Percentiles rank a stretch among this genome's conserved stretches.
Evolutionary conservation across 1,140 invertebrate genomes (phyloP).

Genomic region (Pygmarrhopalites habei): DNA sequence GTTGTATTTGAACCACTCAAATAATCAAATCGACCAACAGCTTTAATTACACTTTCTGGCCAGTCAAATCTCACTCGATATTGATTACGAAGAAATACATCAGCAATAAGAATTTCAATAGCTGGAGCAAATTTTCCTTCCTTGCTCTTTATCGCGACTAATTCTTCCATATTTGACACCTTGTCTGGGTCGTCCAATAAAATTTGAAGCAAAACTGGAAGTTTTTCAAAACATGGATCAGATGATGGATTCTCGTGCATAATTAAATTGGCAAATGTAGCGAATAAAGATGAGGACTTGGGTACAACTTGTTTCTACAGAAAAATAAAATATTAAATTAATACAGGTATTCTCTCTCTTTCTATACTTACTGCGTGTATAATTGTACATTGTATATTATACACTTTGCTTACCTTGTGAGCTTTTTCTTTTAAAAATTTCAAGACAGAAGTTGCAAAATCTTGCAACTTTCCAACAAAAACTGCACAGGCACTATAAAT

Average conservation of each 20-base stretch:
- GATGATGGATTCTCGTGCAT: background rate
- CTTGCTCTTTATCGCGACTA: constrained; percentile 17
- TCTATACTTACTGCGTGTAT: too few species aligned
- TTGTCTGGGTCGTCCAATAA: constrained; percentile 29
- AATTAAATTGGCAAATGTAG: constrained; percentile 15
- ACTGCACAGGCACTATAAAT: too few species aligned
- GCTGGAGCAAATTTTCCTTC: constrained; percentile 27
- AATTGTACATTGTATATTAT: too few species aligned
- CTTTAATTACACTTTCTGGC: constrained; percentile 19
- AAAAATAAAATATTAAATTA: too few species aligned
- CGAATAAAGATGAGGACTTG: constrained; percentile 12
- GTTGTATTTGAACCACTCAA: constrained; percentile 20
- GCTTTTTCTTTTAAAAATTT: too few species aligned
- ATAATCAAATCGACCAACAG: constrained; percentile 33
- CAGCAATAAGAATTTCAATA: constrained; percentile 30
- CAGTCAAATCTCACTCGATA: constrained; percentile 22
- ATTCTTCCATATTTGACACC: constrained; percentile 17
- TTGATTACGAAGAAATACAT: constrained; percentile 31
- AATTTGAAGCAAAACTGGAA: constrained; percentile 33
- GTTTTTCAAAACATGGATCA: constrained; percentile 11
- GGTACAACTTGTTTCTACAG: too few species aligned
- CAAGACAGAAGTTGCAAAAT: too few species aligned
- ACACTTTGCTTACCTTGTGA: too few species aligned
- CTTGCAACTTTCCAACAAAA: too few species aligned
- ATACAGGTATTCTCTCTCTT: too few species aligned